Base-by-base conservation (phyloP, 2,797 vertebrate genomes). In the Dendrocincla tyrannina region DNA sequence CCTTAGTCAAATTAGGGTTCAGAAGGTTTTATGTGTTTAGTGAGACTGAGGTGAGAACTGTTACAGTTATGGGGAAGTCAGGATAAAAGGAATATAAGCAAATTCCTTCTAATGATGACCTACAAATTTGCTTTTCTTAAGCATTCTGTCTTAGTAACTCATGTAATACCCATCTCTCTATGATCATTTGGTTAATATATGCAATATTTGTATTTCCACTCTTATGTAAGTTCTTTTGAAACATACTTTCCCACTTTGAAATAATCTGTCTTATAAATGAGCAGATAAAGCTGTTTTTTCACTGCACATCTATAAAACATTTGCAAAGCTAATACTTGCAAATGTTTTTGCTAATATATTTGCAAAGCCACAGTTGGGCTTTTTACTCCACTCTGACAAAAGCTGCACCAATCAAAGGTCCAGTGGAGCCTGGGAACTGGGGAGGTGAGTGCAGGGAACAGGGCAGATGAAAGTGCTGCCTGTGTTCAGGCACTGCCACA, bases 281-380 rank as follows among this genome's bases (percentile, higher is more conserved):
- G 59, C n/a, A 73, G 85, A 67, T 81, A 76, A 79, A 78, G 58
- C 46, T 63, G 85, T 59, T 70, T 91, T 80, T 37, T 44, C 47
- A 16, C 53, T 80, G 19, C 60, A 17, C 49, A n/a, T 64, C 60
- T 85, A 12, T 72, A 11, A 62, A 72, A 68, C 64, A 73, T 85
- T 96, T 85, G 75, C 87, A 73, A 94, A 92, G 85, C 84, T 92
- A 91, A 94, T 87, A 35, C 79, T 93, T 93, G 93, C 77, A 94
- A 90, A 95, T 93, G 46, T 58, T 93, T 83, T 69, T 74, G 37
- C 76, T 91, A 90, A 73, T 93, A 19, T 69, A 42, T 97, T 95
- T 95, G 73, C 88, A 75, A 92, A 92, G 86, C 89, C 82, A 9
- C 81, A 67, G 55, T 82, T 53, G 58, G 1, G 41, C 63, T 85